These are phyloP conservation scores for Andrena trimmerana DNA, from an alignment of 2,888 invertebrate species.

Conservation along the genomic window DNA sequence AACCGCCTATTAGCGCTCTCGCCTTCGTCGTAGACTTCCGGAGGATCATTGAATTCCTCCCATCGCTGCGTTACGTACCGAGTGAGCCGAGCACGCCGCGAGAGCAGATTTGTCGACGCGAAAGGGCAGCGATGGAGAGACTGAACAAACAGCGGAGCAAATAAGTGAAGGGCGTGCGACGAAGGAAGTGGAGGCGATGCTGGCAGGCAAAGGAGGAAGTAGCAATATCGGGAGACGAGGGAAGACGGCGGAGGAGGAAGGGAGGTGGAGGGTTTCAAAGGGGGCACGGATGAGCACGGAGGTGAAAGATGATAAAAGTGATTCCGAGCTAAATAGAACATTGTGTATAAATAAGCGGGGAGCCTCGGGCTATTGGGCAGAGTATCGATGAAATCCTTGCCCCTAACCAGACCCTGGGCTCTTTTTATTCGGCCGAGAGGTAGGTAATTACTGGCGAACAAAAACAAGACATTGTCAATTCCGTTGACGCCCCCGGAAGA, in stretches of 20 bases:
- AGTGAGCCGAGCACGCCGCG: background rate
- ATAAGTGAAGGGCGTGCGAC: constrained; percentile 20
- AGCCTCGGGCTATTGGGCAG: background rate
- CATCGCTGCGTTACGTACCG: background rate
- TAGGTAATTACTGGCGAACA: background rate
- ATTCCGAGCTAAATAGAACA: constrained; percentile 63
- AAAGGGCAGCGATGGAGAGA: constrained; percentile 2
- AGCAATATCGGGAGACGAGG: background rate
- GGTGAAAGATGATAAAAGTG: constrained; percentile 69
- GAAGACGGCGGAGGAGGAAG: background rate
- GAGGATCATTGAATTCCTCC: background rate
- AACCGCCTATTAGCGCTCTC: background rate
- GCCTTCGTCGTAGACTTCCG: background rate
- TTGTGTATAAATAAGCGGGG: constrained; percentile 18
- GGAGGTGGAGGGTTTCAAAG: constrained; percentile 23
- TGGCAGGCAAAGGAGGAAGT: background rate
- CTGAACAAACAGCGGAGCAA: constrained; percentile 13
- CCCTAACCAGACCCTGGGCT: background rate
- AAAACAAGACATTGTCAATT: constrained; percentile 19
- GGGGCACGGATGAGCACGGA: constrained; percentile 50
- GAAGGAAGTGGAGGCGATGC: constrained; percentile 22
- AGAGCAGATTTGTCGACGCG: background rate
- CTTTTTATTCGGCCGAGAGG: no score
- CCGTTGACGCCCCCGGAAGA: background rate
- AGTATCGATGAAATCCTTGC: background rate